Base-by-base conservation (phyloP, 2,113 vertebrate genomes). In the Neoarius graeffei region DNA sequence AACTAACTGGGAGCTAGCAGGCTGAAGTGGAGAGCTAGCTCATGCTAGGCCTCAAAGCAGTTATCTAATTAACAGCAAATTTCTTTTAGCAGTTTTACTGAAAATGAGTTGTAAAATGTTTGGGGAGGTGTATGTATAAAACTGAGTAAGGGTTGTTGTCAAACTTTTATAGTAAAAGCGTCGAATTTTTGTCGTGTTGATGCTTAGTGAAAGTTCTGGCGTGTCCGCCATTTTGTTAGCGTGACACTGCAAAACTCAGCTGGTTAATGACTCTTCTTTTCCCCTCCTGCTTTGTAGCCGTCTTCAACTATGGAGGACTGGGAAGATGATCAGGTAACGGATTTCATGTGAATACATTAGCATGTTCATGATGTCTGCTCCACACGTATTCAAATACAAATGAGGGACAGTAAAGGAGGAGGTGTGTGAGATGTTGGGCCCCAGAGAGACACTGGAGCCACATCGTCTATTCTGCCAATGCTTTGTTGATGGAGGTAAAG, bases 251-350 rank as follows among this genome's bases (percentile, higher is more conserved):
- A 54, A 23, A 50, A 11, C 11, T 23, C 19, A 4, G 6, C 5
- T 57, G 56, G 7, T 64, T 2, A 52, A 5, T 23, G 8, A 25
- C 42, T 10, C 42, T 17, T 30, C 15, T 71, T 35, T 17, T 5
- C 25, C 19, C 1, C 42, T 30, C 1, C 42, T 30, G 4, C 42
- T 27, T 35, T 1, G 71, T 48, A 17, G 6, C 62, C 17, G 9
- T 83, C 20, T 15, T 23, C 50, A 57, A 0, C 5, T 2, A 91
- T 91, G 91, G 89, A 89, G 25, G 85, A 90, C n/a, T 91, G 91
- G 91, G 89, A 91, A 30, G 89, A 90, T 35, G 85, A 89, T 17
- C 84, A 90, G 88, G 90, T 91, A 88, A 80, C 6, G 52, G n/a
- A 20, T n/a, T 23, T 27, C 48, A 56, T 76, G 48, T 54, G 23